These are phyloP conservation scores for Synanthedon vespiformis DNA, from an alignment of 2,888 invertebrate genomes.

Conservation along the genomic window DNA sequence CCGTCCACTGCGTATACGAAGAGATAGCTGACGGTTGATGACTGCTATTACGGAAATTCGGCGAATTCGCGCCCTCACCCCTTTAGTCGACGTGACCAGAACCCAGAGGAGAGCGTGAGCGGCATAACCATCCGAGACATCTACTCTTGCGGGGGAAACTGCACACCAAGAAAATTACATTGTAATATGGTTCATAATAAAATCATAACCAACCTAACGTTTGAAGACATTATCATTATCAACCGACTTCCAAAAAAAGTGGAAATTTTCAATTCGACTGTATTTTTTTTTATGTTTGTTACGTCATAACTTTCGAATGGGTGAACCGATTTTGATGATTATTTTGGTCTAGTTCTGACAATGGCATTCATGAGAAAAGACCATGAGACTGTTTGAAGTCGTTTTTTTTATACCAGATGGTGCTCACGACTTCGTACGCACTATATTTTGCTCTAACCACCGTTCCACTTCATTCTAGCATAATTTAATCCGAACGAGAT, in stretches of 20 bases:
- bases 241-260: too few species aligned
- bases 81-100: constrained; percentile 49
- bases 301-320: too few species aligned
- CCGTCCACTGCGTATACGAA: constrained; percentile 8
- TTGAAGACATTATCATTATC: not conserved
- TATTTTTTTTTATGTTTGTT: too few species aligned
- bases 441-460: too few species aligned
- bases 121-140: constrained; percentile 17
- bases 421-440: too few species aligned
- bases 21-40: constrained; percentile 33
- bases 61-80: constrained; percentile 50
- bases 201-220: not conserved
- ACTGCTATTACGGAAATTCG: constrained; percentile 46
- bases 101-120: constrained; percentile 28
- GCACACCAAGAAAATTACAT: not conserved
- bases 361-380: too few species aligned
- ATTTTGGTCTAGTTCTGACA: too few species aligned
- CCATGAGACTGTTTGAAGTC: too few species aligned
- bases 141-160: not conserved
- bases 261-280: too few species aligned
- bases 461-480: too few species aligned
- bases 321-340: too few species aligned
- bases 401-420: not conserved
- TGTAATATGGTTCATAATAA: not conserved
- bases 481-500: too few species aligned